Evolutionary conservation across 2,113 vertebrate species (phyloP).

Genomic region (Bujurquina vittata): DNA sequence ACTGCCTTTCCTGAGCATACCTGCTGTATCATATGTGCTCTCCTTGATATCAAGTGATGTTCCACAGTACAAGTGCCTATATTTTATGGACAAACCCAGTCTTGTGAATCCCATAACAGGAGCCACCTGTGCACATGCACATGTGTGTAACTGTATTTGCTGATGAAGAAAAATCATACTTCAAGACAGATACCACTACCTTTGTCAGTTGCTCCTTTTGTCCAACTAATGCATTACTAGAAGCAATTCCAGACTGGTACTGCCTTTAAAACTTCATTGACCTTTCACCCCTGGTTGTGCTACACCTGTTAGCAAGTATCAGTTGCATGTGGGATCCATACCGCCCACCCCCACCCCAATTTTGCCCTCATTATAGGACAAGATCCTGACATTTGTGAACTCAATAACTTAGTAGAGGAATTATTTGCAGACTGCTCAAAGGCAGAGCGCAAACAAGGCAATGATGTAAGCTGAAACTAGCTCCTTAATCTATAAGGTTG

Average conservation of each 20-base stretch:
- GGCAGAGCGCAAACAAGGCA: not conserved
- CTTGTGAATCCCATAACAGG: no score
- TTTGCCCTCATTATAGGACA: slow-evolving; percentile 16
- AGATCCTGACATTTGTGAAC: not conserved
- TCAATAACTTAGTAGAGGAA: not conserved
- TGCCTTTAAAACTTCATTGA: slow-evolving; percentile 46
- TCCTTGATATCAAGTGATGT: no score
- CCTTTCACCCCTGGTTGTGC: slow-evolving; percentile 40
- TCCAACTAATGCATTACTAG: not conserved
- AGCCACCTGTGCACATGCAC: no score
- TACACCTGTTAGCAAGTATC: slow-evolving; percentile 74
- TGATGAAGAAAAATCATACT: not conserved
- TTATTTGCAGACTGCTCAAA: not conserved
- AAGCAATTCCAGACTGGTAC: slow-evolving; percentile 30
- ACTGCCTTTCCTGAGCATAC: no score
- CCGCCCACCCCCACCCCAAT: not conserved
- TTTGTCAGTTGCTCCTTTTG: not conserved
- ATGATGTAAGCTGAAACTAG: not conserved
- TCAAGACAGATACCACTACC: not conserved
- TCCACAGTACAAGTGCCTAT: no score
- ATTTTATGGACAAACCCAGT: no score
- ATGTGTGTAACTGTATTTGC: no score
- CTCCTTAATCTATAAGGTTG: not conserved
- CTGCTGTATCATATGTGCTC: no score
- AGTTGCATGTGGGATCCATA: slow-evolving; percentile 43